A percentile compares a stretch with the other conserved stretches of the same genome.
phyloP scores from a whole-genome alignment of 2,113 vertebrate species.

The Columba livia region DNA sequence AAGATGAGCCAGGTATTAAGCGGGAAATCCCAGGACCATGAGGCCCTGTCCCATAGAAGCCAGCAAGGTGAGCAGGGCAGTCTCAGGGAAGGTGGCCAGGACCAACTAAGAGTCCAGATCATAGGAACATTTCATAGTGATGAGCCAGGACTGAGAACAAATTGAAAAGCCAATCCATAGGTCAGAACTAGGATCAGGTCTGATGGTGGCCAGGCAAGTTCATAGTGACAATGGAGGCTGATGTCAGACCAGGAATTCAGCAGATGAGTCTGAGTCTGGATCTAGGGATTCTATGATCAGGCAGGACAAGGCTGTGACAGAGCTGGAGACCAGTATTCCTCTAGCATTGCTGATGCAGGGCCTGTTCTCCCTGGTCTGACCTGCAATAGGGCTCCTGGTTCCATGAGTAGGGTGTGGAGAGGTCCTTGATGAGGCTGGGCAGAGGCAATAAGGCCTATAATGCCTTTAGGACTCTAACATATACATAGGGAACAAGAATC shows the following conservation, averaged over 20 bases:
- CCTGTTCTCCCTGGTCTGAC: not conserved
- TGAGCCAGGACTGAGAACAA: not conserved
- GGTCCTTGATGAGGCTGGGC: fast-evolving
- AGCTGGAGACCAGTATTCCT: not conserved
- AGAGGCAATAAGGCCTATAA: not conserved
- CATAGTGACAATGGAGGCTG: not conserved
- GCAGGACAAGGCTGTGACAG: not conserved
- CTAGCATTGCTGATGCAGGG: not conserved
- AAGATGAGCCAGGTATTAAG: not conserved
- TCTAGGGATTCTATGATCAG: not conserved
- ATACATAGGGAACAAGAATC: not conserved
- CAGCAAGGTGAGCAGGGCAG: not conserved
- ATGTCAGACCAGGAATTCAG: not conserved
- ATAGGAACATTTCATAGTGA: not conserved
- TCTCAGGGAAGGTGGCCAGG: not conserved
- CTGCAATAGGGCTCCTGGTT: not conserved
- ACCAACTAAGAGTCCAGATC: not conserved
- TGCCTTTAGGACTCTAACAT: not conserved
- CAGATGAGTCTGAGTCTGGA: fast-evolving
- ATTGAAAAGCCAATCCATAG: fast-evolving
- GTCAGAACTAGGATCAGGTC: not conserved
- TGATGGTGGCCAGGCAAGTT: not conserved
- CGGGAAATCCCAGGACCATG: not conserved
- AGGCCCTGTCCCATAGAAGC: not conserved
- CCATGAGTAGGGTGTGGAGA: not conserved